A percentile compares a stretch with the other conserved stretches of the same genome.
Conservation (phyloP, 2,113 vertebrate species). For the Anhinga rufa region DNA sequence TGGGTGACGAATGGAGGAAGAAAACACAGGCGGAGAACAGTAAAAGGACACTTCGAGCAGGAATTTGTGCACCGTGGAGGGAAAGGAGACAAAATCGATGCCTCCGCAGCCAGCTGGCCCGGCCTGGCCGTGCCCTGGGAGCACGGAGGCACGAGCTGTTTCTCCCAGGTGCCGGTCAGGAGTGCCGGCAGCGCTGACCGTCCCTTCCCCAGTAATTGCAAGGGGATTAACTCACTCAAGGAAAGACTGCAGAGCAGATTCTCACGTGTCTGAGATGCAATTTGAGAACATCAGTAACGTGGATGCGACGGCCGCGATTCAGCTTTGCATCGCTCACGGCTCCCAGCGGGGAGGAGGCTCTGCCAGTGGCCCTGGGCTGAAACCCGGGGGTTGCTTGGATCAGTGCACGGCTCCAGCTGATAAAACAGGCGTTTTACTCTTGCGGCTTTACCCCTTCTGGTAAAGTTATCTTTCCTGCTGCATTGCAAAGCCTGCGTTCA, state of each 20-base stretch:
- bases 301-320: rapidly evolving
- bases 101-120: neutral
- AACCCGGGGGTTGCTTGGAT: neutral
- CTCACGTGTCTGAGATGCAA: neutral
- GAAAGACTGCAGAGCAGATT: neutral
- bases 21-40: neutral
- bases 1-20: neutral
- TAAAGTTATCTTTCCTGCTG: neutral
- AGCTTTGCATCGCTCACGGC: neutral
- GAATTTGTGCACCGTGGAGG: neutral
- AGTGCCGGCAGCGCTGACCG: neutral
- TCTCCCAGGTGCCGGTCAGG: neutral
- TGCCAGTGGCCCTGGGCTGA: no score
- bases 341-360: neutral
- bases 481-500: neutral
- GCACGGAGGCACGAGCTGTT: neutral
- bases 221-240: neutral
- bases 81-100: neutral
- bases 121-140: no score
- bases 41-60: rapidly evolving
- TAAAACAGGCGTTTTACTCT: neutral
- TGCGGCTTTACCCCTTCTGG: neutral
- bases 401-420: neutral
- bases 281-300: neutral
- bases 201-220: neutral